These are phyloP conservation scores for Xenopus laevis DNA, from an alignment of 2,113 vertebrate genomes.

Conservation along the genomic window DNA sequence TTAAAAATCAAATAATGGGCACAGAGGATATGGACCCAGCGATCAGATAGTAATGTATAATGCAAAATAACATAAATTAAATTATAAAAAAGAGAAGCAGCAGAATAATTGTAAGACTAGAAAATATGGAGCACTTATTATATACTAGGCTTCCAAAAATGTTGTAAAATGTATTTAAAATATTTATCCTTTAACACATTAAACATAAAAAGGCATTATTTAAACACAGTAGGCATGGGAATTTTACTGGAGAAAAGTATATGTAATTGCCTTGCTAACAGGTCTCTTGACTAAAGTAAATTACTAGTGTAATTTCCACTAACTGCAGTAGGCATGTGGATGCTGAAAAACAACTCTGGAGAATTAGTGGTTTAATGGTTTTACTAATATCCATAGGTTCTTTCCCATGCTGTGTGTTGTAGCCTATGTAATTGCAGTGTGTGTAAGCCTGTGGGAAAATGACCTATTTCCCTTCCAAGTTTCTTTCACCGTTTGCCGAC, in stretches of 20 bases:
- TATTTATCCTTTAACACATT: conserved; percentile 1
- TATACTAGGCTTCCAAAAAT: not conserved
- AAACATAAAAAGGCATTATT: conserved; percentile 1
- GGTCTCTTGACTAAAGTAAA: conserved; percentile 31
- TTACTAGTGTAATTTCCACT: conserved; percentile 30
- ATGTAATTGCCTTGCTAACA: conserved; percentile 21
- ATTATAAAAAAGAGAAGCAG: no score
- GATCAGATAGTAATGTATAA: no score
- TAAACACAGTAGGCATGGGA: not conserved
- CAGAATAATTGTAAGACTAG: no score
- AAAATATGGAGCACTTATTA: not conserved
- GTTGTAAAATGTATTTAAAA: not conserved
- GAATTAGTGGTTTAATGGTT: conserved; percentile 44
- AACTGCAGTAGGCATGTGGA: conserved; percentile 26
- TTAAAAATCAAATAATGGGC: no score
- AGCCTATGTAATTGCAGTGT: conserved; percentile 38
- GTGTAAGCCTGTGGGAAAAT: conserved; percentile 43
- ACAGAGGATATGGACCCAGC: no score
- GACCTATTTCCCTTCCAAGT: conserved; percentile 41
- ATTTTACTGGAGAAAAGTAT: conserved; percentile 13
- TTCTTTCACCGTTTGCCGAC: conserved; percentile 34
- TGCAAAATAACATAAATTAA: no score
- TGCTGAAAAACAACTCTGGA: conserved; percentile 32
- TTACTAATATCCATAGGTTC: conserved; percentile 39
- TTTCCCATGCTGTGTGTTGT: conserved; percentile 45